Evolutionary conservation across 2,888 invertebrate genomes (phyloP).

Genomic region (Lampropteryx suffumata): DNA sequence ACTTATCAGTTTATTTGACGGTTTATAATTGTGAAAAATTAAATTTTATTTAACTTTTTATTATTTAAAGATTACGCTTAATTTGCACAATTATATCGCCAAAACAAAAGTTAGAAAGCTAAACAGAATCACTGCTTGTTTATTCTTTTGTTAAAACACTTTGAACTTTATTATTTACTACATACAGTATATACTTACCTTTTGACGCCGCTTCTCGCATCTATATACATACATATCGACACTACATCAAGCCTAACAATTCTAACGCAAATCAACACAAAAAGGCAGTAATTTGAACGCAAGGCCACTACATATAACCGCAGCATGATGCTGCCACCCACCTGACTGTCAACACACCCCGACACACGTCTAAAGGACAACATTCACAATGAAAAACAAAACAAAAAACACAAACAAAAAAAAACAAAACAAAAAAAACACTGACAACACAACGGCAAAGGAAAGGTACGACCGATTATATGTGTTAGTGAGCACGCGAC

Average conservation of each 20-base stretch:
- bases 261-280: constrained; percentile 75
- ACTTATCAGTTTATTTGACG: constrained; percentile 43
- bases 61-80: background rate
- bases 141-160: constrained; percentile 45
- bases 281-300: constrained; percentile 66
- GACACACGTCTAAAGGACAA: constrained; percentile 62
- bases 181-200: constrained; percentile 65
- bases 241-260: constrained; percentile 79
- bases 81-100: constrained; percentile 66
- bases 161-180: constrained; percentile 48
- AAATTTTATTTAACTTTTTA: constrained; percentile 5
- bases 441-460: constrained; percentile 77
- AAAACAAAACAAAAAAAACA: constrained; percentile 57
- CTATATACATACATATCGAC: constrained; percentile 63
- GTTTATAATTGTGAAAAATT: constrained; percentile 60
- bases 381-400: constrained; percentile 67
- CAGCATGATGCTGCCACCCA: constrained; percentile 74
- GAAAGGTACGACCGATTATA: constrained; percentile 63
- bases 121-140: constrained; percentile 56
- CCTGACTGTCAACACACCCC: constrained; percentile 65
- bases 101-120: constrained; percentile 62
- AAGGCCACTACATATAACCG: constrained; percentile 64
- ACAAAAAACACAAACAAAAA: constrained; percentile 49
- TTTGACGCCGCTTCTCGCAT: constrained; percentile 45
- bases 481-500: constrained; percentile 71